Evolutionary conservation across 2,113 vertebrate genomes (phyloP).

Genomic region (Xerus inauris): DNA sequence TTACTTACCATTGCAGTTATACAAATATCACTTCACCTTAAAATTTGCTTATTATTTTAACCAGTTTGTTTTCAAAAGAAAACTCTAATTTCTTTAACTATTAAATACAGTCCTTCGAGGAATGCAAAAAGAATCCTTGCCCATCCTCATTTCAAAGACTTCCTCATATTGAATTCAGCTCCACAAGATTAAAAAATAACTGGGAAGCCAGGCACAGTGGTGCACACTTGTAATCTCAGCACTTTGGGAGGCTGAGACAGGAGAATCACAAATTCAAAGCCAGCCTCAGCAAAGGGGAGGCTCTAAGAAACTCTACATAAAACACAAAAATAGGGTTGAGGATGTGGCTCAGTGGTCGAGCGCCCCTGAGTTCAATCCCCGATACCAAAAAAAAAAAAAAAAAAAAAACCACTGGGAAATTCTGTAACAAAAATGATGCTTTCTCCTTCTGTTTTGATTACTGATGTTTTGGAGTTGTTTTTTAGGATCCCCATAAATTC

Average conservation of each 20-base stretch:
- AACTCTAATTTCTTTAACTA: constrained; percentile 46
- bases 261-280: no score
- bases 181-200: neutral
- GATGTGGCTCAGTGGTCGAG: no score
- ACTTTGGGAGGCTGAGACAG: no score
- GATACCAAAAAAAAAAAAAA: no score
- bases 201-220: neutral
- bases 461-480: constrained; percentile 28
- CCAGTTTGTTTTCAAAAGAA: neutral
- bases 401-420: no score
- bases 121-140: constrained; percentile 43
- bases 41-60: constrained; percentile 20
- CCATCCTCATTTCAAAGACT: constrained; percentile 35
- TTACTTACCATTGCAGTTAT: constrained; percentile 35
- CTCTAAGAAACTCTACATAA: no score
- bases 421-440: neutral
- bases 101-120: constrained; percentile 33
- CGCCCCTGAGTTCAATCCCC: no score
- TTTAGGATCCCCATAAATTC: constrained; percentile 61
- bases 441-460: constrained; percentile 44
- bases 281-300: no score
- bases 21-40: constrained; percentile 17
- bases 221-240: no score
- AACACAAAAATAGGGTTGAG: no score
- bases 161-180: neutral